Evolutionary conservation across 2,888 invertebrate genomes (phyloP), one percentile per base, ranked within the genome.

Genomic region (Synergus laeviventris): DNA sequence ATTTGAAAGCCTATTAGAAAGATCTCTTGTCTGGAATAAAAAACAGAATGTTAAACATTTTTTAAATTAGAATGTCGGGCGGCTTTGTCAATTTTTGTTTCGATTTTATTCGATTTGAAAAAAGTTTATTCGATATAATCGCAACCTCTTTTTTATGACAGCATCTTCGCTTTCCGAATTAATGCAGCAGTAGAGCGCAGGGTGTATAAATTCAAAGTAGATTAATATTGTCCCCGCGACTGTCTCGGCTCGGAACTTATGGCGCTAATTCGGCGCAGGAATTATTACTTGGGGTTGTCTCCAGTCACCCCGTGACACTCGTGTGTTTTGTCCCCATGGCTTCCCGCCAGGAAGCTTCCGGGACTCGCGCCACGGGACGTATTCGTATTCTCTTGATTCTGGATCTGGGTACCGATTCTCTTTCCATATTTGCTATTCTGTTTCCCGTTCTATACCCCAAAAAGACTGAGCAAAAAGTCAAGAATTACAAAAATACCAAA

Each of bases 191-290:
- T 76, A 54, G 75, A 60, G 38, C 62, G 74, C 66, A 80, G 78
- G 74, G 82, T 76, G 81, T 87, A 89, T 90, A 89, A 90, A 90
- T 90, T 90, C 87, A 89, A 88, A 89, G 89, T 90, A 90, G 89
- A 90, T 90, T 90, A 90, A 90, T 90, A 90, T 90, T 90, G 89
- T 90, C 87, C 85, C 87, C 87, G 87, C 81, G 86, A 82, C 87
- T 89, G 89, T 89, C 89, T 84, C 85, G 85, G 85, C 85, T 86
- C 84, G 82, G 85, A 89, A 90, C 89, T 90, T 90, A 90, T 89
- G 90, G 89, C 85, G 90, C 90, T 89, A 90, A 90, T 90, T 90
- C 89, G 87, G 83, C 86, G 82, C 85, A 88, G 86, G 84, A 89
- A 88, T 90, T 89, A 89, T 90, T 89, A 86, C 89, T 85, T 85